Percentiles rank a stretch among this genome's conserved stretches.
These are phyloP conservation scores for Threskiornis aethiopicus DNA, from an alignment of 2,797 vertebrate species.

Conservation along the genomic window DNA sequence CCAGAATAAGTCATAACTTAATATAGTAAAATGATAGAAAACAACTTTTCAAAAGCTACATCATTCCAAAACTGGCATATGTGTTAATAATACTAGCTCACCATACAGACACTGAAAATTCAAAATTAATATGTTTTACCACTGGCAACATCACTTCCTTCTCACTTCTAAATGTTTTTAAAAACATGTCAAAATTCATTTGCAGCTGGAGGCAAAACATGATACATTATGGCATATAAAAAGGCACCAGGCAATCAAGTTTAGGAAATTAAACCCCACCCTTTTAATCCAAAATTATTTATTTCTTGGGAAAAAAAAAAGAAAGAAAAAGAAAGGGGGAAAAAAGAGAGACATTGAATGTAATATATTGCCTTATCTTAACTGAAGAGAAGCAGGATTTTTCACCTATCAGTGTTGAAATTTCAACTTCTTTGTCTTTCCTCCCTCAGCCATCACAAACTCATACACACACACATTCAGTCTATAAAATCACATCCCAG, in stretches of 20 bases:
- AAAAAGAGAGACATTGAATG: rapidly evolving
- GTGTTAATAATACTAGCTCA: neutral
- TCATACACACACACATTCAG: rapidly evolving
- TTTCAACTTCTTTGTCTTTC: neutral
- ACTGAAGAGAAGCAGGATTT: neutral
- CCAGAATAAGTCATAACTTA: neutral
- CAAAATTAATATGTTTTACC: neutral
- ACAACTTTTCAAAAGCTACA: neutral
- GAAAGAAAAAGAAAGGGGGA: neutral
- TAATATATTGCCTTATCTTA: neutral
- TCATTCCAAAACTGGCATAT: neutral
- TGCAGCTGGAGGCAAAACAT: neutral
- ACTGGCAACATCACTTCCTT: neutral
- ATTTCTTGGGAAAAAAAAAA: neutral
- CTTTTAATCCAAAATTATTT: neutral
- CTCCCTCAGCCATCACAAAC: neutral
- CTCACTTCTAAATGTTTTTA: neutral
- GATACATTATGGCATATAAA: neutral
- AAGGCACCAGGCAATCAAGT: neutral
- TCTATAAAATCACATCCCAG: neutral
- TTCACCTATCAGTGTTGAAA: neutral
- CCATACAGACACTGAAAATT: neutral
- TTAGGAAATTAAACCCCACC: neutral
- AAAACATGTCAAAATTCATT: neutral
- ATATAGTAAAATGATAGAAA: neutral